phyloP scores from a whole-genome alignment of 2,797 vertebrate species.

The Moxostoma hubbsi region DNA sequence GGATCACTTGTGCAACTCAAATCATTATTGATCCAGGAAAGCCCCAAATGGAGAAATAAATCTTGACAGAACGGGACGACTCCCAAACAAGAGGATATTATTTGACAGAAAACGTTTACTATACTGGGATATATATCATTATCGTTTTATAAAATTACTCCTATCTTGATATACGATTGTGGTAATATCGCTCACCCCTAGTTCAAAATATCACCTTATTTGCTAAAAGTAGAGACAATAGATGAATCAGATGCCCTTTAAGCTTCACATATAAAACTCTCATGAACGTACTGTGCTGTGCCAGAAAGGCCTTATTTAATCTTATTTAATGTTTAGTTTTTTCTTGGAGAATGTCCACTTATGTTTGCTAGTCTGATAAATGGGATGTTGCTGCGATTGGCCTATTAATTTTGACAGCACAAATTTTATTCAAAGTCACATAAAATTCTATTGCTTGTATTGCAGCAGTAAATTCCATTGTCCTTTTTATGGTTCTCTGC shows the following conservation, averaged over 20 bases:
- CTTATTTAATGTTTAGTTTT: not conserved
- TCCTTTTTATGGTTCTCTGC: conserved; percentile 19
- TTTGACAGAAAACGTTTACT: too few relatives aligned
- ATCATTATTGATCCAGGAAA: too few relatives aligned
- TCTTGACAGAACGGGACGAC: too few relatives aligned
- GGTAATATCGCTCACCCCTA: too few relatives aligned
- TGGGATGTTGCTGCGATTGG: conserved; percentile 3
- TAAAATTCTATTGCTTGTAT: conserved; percentile 22
- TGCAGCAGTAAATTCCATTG: conserved; percentile 22
- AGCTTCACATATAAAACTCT: not conserved
- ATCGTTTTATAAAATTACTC: too few relatives aligned
- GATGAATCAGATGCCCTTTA: not conserved
- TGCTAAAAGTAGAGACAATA: conserved; percentile 12
- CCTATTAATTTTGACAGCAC: conserved; percentile 28
- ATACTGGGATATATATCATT: too few relatives aligned
- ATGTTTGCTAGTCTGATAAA: conserved; percentile 21
- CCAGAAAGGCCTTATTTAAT: not conserved
- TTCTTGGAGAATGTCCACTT: not conserved
- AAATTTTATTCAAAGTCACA: conserved; percentile 21
- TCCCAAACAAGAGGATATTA: too few relatives aligned
- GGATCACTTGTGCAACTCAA: too few relatives aligned
- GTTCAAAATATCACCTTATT: conserved; percentile 7
- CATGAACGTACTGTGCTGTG: not conserved
- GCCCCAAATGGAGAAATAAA: too few relatives aligned
- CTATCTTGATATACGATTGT: too few relatives aligned